These are phyloP conservation scores for Dolichomitus sp. DNA, from an alignment of 2,888 invertebrate species.

Conservation along the genomic window DNA sequence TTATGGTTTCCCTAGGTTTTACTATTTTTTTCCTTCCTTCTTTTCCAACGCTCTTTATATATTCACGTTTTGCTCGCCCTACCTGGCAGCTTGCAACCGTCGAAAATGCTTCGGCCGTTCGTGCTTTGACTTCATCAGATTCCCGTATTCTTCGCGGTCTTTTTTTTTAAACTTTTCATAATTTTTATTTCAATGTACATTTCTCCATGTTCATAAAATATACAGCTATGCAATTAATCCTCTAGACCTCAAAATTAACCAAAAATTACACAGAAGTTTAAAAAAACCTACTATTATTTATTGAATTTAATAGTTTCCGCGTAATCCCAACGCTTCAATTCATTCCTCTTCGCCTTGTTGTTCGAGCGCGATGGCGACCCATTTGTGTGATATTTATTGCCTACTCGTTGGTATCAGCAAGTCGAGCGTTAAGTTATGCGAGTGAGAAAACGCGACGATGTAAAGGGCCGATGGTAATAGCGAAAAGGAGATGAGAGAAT, in stretches of 20 bases:
- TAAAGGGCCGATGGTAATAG: slow-evolving; percentile 18
- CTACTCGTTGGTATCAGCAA: slow-evolving; percentile 13
- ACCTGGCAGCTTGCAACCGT: background rate
- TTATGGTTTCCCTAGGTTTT: background rate
- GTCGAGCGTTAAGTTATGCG: slow-evolving; percentile 18
- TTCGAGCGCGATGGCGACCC: slow-evolving; percentile 8
- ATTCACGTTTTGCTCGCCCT: background rate
- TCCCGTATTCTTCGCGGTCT: background rate
- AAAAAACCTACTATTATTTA: background rate
- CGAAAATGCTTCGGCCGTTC: background rate
- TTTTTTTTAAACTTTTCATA: too few species aligned
- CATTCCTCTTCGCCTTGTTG: slow-evolving; percentile 5
- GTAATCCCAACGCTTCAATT: background rate
- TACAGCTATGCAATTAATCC: too few species aligned
- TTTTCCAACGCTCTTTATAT: background rate
- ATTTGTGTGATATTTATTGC: slow-evolving; percentile 21
- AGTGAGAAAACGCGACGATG: slow-evolving; percentile 6
- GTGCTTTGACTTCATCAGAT: background rate
- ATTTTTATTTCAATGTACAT: too few species aligned
- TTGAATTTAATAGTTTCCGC: background rate
- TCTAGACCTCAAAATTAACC: too few species aligned
- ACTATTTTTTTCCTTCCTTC: background rate
- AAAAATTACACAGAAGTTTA: too few species aligned
- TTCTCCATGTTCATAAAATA: too few species aligned
- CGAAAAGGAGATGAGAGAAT: slow-evolving; percentile 23